Base-by-base conservation (phyloP, 1,140 invertebrate genomes). In the Nasonia giraulti region DNA sequence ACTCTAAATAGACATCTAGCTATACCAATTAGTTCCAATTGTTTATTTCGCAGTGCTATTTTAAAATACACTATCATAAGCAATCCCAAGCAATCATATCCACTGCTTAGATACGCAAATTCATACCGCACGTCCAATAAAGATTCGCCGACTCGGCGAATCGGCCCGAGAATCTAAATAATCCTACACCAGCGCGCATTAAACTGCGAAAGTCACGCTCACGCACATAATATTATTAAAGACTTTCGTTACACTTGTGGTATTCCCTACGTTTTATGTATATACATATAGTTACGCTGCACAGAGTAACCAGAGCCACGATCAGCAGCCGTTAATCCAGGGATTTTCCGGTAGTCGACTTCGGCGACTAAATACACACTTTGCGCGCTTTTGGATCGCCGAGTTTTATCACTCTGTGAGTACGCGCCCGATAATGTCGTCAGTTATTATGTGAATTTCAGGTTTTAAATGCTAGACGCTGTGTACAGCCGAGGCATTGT, bases 401-500 rank as follows among this genome's bases (percentile, higher is more conserved):
- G n/a, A 75, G 7, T 82, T 75, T 75, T 75, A 82, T 82, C 27
- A 62, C 17, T 3, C 55, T 7, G 14, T 17, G 55, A 1, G 55
- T 23, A 23, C 11, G 2, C 47, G 71, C 20, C 7, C 20, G 80
- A 82, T 82, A 75, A 66, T 74, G 80, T 75, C 71, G 23, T 23
- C 23, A 75, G n/a, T 82, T 82, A 66, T 55, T 33, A 74, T 27
- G 40, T 44, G 71, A 62, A 82, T 82, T 82, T 82, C 31, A 66
- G 6, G 8, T 44, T 71, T n/a, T n/a, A 75, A 44, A 10, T 75
- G 2, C 1, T 33, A 14, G n/a, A 6, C 68, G 23, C 50, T 55
- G 17, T 50, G 2, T 69, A 69, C 27, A 23, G 47, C 12, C 12
- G 47, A 50, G 47, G 47, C 47, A 50, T 50, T 50, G 47, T 50